Conservation (phyloP, 2,888 invertebrate species). For the Ptycholaimellus sp. region DNA sequence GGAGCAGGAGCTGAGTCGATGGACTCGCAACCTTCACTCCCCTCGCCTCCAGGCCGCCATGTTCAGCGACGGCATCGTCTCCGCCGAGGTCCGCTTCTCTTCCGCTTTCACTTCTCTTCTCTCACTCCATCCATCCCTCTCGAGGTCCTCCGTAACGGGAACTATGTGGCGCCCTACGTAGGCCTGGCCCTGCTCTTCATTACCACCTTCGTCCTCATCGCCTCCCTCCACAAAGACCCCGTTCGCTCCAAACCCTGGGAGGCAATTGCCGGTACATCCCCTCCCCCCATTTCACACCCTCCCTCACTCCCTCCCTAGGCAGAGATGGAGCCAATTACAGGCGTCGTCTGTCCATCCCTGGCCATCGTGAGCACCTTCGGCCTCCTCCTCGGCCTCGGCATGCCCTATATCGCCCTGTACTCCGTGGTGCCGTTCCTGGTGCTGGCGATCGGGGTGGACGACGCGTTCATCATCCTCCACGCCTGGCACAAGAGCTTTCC, state of each 20-base stretch:
- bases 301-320: no score
- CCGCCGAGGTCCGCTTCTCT: not conserved
- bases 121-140: no score
- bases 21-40: not conserved
- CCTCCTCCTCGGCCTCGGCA: not conserved
- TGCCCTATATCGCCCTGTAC: not conserved
- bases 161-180: not conserved
- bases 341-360: no score
- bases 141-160: not conserved
- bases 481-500: not conserved
- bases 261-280: not conserved
- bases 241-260: not conserved
- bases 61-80: not conserved
- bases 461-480: conserved; percentile 2
- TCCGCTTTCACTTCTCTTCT: no score
- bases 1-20: not conserved
- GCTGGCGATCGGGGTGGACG: conserved; percentile 1
- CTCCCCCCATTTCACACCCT: no score
- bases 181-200: not conserved
- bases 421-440: conserved; percentile 2
- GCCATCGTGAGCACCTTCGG: no score
- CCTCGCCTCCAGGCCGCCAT: not conserved
- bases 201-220: not conserved
- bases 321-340: no score
- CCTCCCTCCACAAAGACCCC: not conserved